Evolutionary conservation across 2,113 vertebrate genomes (phyloP).

Genomic region (Caloenas nicobarica): DNA sequence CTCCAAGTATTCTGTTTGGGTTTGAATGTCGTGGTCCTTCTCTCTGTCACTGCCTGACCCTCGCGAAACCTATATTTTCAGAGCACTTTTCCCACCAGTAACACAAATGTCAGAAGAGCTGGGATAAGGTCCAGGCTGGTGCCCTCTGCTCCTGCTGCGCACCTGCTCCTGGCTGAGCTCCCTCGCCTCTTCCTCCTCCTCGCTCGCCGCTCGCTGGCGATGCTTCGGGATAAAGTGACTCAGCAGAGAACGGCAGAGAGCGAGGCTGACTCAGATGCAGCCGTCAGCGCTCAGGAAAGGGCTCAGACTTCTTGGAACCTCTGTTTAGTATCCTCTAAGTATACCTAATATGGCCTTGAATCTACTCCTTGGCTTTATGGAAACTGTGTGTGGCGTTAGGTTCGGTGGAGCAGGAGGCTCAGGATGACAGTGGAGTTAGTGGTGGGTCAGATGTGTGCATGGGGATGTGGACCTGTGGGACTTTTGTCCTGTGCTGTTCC

Average conservation of each 20-base stretch:
- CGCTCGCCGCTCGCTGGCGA: rapidly evolving
- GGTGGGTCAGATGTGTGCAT: background rate
- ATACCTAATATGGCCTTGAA: conserved; percentile 7
- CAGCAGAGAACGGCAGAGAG: background rate
- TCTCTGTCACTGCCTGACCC: background rate
- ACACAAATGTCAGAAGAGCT: background rate
- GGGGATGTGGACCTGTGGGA: rapidly evolving
- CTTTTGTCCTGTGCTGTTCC: background rate
- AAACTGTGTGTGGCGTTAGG: background rate
- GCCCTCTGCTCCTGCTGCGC: background rate
- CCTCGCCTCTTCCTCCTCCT: background rate
- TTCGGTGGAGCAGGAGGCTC: background rate
- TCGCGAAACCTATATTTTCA: background rate
- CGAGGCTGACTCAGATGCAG: conserved; percentile 8
- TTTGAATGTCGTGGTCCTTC: background rate
- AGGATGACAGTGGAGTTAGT: background rate
- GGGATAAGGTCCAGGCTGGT: background rate
- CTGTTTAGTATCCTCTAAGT: background rate
- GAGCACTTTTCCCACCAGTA: background rate
- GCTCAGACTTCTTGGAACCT: conserved; percentile 42
- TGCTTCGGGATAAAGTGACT: background rate
- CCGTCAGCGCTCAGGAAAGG: background rate
- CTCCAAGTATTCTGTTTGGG: background rate
- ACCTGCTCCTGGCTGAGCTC: background rate
- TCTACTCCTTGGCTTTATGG: background rate